Base-by-base conservation (phyloP, 2,113 vertebrate species). In the Tragulus kanchil region DNA sequence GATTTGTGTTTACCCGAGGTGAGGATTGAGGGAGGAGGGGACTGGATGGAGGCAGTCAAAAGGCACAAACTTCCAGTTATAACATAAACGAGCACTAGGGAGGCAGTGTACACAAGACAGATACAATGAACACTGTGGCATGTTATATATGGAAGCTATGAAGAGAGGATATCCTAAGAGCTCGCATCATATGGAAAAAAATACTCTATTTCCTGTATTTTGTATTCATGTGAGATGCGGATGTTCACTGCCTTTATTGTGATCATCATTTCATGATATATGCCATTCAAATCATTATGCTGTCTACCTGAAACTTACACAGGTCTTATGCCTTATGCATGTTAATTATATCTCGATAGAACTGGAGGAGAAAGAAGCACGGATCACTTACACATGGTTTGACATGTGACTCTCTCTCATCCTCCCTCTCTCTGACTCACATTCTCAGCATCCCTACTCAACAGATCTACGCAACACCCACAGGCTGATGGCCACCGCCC, bases 351-450 rank as follows among this genome's bases (percentile, higher is more conserved):
- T 36, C 78, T 58, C 54, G 58, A 25, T 25, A 82, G 54, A 82
- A 42, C 78, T 25, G 54, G n/a, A 36, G 42, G 78, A 58, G 31
- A 36, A 56, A 54, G 23, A 58, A 58, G 31, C 14, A 23, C n/a
- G 21, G 62, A 71, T 78, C 19, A n/a, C 26, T 79, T 17, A 14
- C 50, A 56, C 5, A 0, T 48, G 67, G 77, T 28, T 36, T 23
- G 15, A 36, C 26, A 19, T 25, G 3, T 14, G 3, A 54, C 3
- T 15, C 82, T 16, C 0, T 14, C 0, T 7, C 45, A 0, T 31
- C 45, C 21, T 42, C 26, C 21, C 21, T 21, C 52, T 94, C 48
- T 78, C 42, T 65, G 92, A 61, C 19, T 77, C 65, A 65, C 31
- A 36, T 31, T 67, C 75, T 86, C 92, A 14, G 26, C 10, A 42